phyloP scores from a whole-genome alignment of 2,797 vertebrate genomes.

The Phataginus tetradactyla region DNA sequence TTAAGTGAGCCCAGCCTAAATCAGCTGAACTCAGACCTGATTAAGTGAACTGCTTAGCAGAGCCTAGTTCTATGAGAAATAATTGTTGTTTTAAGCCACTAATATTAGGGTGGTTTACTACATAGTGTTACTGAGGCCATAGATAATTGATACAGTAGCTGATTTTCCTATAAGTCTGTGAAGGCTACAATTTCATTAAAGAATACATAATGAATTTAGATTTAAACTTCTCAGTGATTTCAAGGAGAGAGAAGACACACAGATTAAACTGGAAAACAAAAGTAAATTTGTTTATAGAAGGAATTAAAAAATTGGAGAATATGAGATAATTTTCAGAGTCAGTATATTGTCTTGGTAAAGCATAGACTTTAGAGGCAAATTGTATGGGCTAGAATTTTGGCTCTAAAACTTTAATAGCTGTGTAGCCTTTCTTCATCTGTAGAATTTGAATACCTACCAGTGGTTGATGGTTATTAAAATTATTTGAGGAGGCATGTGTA shows the following conservation, averaged over 20 bases:
- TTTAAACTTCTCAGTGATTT: constrained; percentile 2
- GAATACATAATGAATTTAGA: not conserved
- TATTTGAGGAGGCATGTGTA: not conserved
- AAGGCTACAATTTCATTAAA: not conserved
- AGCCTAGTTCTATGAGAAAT: not conserved
- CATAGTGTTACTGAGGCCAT: not conserved
- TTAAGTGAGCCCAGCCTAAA: not conserved
- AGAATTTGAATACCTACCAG: not conserved
- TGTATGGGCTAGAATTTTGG: not conserved
- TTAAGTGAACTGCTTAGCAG: not conserved
- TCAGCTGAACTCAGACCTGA: not conserved
- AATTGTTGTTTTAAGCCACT: not conserved
- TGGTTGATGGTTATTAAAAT: not conserved
- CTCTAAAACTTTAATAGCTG: not conserved
- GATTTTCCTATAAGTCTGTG: not conserved
- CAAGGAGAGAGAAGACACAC: not conserved
- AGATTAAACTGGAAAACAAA: constrained; percentile 8
- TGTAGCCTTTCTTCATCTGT: not conserved
- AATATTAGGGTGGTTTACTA: not conserved
- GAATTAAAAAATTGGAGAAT: constrained; percentile 14
- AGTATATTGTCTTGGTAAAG: not conserved
- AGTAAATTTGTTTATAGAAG: constrained; percentile 4
- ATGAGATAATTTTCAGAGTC: constrained; percentile 28
- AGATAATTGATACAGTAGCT: not conserved
- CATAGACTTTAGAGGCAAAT: not conserved